Conservation (phyloP, 1,140 invertebrate species). For the Macrocentrus cingulum region DNA sequence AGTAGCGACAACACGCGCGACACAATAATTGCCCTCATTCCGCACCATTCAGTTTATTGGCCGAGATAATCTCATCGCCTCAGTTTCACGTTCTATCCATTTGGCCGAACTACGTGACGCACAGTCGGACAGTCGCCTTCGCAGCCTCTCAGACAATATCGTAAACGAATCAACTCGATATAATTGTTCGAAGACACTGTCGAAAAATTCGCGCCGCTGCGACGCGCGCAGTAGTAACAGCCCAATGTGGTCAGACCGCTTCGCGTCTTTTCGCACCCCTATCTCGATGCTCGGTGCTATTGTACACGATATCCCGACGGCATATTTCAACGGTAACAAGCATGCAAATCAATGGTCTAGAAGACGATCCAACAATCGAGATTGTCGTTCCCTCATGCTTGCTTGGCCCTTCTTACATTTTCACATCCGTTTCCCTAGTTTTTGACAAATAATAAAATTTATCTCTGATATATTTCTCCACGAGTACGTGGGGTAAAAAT, state of each 20-base stretch:
- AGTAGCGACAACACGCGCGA: constrained; percentile 40
- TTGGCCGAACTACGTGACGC: constrained; percentile 45
- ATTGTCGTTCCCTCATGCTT: constrained; percentile 17
- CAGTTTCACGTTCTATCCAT: constrained; percentile 47
- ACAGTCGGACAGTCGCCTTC: constrained; percentile 9
- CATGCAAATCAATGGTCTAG: constrained; percentile 46
- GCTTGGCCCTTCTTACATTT: constrained; percentile 18
- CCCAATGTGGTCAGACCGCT: not conserved
- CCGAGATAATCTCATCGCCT: constrained; percentile 51
- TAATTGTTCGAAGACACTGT: not conserved
- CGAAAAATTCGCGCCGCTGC: constrained; percentile 7
- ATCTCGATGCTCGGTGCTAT: too few relatives aligned
- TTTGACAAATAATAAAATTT: not conserved
- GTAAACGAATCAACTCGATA: not conserved
- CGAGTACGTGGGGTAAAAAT: too few relatives aligned
- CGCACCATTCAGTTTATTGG: constrained; percentile 51
- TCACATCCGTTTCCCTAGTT: not conserved
- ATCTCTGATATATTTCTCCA: not conserved
- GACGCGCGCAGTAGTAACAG: not conserved
- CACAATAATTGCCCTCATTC: constrained; percentile 54
- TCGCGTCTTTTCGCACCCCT: not conserved
- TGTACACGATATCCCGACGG: constrained; percentile 11
- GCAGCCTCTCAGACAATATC: not conserved
- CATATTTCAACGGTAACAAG: constrained; percentile 41
- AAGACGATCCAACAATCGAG: constrained; percentile 41